These are phyloP conservation scores for Arnoldichthys spilopterus DNA, from an alignment of 2,797 vertebrate genomes.

Conservation along the genomic window DNA sequence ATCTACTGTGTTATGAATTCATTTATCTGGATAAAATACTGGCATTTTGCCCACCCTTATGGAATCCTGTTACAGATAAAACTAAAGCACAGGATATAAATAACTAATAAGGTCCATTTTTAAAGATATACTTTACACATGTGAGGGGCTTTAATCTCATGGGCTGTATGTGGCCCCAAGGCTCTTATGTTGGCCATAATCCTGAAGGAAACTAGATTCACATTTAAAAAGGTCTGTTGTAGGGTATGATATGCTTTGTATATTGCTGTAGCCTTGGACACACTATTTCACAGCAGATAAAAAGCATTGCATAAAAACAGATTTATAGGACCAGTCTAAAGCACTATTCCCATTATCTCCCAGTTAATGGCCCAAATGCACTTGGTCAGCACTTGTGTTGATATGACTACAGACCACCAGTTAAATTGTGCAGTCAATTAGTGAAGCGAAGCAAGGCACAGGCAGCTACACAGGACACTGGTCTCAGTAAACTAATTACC, in stretches of 20 bases:
- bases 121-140: neutral
- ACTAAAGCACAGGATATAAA: neutral
- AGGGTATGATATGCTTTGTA: neutral
- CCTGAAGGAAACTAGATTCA: neutral
- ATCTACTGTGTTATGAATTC: no score
- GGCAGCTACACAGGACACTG: conserved; percentile 50
- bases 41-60: no score
- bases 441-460: conserved; percentile 49
- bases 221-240: neutral
- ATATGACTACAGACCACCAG: conserved; percentile 43
- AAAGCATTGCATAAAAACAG: neutral
- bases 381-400: conserved; percentile 48
- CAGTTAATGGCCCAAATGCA: conserved; percentile 30
- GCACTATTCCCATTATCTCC: conserved; percentile 35
- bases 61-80: neutral
- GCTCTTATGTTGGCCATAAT: neutral
- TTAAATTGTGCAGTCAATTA: conserved; percentile 57
- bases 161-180: no score
- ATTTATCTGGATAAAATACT: no score
- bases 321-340: conserved; percentile 8
- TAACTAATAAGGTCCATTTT: neutral
- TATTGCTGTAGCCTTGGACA: neutral
- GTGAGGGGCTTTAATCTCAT: neutral
- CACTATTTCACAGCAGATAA: neutral
- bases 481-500: conserved; percentile 60